Evolutionary conservation across 2,888 invertebrate genomes (phyloP), one percentile per base, ranked within the genome.

Genomic region (Allophyes oxyacanthae): DNA sequence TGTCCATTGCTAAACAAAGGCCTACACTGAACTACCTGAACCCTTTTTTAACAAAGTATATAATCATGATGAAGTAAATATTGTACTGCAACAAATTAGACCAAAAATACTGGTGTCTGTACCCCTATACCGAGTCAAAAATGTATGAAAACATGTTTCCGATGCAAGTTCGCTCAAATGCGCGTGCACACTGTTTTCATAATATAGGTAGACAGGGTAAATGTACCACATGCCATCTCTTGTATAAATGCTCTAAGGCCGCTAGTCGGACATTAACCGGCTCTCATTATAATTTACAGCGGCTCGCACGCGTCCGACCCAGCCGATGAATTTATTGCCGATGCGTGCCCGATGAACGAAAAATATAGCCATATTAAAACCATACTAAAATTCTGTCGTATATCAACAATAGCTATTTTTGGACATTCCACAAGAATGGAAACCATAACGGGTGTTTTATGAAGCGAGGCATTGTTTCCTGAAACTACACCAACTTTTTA

Each of bases 271-370:
- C 59, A 62, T 89, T 88, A 90, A 88, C 86, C 85, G 83, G 77
- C 88, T 84, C 90, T 91, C 91, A 92, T 90, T 91, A 93, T 91
- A 92, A 92, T 92, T 92, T 92, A 92, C 87, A 85, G 78, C 84
- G 78, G 83, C 81, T 84, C 87, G 84, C 82, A 81, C 87, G 81
- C 84, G 87, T 83, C 87, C 88, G 87, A 87, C 85, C 82, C 82
- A 78, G 48, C 55, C 75, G 87, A 90, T 88, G 83, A 88, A 92
- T 92, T 92, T 91, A 92, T 88, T 80, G 87, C 85, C 83, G 85
- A 88, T 87, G 85, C 85, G 85, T 86, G 86, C 84, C 78, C 79
- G 77, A 80, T 75, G 75, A 80, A 83, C 81, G 79, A 86, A 86
- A 87, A 86, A 88, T 88, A 88, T 85, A 86, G 76, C 83, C 82